phyloP scores from a whole-genome alignment of 2,113 vertebrate genomes.

The Bubo scandiacus region DNA sequence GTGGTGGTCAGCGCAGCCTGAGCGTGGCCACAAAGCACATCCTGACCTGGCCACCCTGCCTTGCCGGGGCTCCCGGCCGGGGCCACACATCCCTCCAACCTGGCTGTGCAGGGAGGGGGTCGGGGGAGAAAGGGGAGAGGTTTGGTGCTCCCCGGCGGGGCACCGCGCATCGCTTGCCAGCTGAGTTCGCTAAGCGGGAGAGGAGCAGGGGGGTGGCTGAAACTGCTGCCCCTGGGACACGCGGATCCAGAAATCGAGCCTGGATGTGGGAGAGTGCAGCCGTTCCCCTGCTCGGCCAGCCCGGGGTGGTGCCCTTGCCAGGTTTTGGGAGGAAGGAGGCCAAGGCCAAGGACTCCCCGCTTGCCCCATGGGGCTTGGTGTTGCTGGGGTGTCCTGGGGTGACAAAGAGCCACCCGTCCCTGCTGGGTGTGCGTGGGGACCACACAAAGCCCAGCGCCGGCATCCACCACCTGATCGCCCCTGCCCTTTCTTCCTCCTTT shows the following conservation, averaged over 20 bases:
- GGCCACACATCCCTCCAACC: not conserved
- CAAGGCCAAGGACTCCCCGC: no score
- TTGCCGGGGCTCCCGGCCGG: not conserved
- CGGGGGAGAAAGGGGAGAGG: not conserved
- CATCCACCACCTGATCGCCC: not conserved
- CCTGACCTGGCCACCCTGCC: not conserved
- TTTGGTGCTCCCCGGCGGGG: not conserved
- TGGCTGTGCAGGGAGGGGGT: not conserved
- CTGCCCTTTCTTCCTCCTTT: not conserved
- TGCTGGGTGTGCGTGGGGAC: not conserved
- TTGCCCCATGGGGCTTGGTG: not conserved
- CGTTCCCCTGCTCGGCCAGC: not conserved
- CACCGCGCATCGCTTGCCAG: not conserved
- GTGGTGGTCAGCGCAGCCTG: not conserved
- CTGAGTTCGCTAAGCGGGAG: not conserved
- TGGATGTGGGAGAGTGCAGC: fast-evolving
- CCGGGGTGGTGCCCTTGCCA: not conserved
- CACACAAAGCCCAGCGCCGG: not conserved
- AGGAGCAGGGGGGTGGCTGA: not conserved
- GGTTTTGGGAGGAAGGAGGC: not conserved
- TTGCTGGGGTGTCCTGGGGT: not conserved
- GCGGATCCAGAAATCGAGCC: not conserved
- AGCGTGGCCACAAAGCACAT: fast-evolving
- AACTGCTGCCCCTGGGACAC: not conserved
- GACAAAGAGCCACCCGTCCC: not conserved